These are phyloP conservation scores for Drosophila meridiana DNA, from an alignment of 2,888 invertebrate species.

Conservation along the genomic window DNA sequence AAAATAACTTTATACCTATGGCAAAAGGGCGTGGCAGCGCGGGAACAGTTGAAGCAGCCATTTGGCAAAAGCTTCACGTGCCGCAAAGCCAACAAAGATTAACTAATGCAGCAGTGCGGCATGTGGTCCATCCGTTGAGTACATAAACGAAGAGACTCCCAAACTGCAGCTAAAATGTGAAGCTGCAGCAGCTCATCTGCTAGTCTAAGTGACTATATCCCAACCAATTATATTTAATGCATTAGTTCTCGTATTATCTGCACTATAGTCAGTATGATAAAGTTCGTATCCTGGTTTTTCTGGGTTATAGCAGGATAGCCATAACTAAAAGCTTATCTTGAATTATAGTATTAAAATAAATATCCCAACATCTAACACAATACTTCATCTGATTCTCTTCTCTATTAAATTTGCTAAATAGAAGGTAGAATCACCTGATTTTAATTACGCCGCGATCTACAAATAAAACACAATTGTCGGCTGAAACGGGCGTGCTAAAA, in stretches of 20 bases:
- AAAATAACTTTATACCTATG: neutral
- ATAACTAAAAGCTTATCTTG: neutral
- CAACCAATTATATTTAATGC: neutral
- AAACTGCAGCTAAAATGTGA: conserved; percentile 13
- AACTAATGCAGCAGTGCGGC: conserved; percentile 33
- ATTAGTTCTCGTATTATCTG: neutral
- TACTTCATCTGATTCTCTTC: too few relatives aligned
- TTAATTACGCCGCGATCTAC: too few relatives aligned
- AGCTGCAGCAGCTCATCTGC: neutral
- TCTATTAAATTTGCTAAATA: too few relatives aligned
- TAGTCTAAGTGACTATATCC: neutral
- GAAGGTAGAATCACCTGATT: too few relatives aligned
- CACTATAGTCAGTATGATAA: too few relatives aligned
- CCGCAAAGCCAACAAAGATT: conserved; percentile 62
- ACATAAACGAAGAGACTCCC: conserved; percentile 11
- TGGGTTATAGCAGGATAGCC: too few relatives aligned
- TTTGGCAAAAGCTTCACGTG: conserved; percentile 56
- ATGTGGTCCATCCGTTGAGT: conserved; percentile 27
- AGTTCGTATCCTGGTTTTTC: too few relatives aligned
- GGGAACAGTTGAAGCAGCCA: conserved; percentile 24
- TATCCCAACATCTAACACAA: too few relatives aligned
- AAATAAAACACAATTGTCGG: too few relatives aligned
- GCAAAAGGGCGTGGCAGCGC: neutral
- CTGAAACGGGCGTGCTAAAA: too few relatives aligned
- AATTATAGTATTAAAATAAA: neutral